These are phyloP conservation scores for Nymphalis c-album DNA, from an alignment of 2,888 invertebrate genomes.

Conservation along the genomic window DNA sequence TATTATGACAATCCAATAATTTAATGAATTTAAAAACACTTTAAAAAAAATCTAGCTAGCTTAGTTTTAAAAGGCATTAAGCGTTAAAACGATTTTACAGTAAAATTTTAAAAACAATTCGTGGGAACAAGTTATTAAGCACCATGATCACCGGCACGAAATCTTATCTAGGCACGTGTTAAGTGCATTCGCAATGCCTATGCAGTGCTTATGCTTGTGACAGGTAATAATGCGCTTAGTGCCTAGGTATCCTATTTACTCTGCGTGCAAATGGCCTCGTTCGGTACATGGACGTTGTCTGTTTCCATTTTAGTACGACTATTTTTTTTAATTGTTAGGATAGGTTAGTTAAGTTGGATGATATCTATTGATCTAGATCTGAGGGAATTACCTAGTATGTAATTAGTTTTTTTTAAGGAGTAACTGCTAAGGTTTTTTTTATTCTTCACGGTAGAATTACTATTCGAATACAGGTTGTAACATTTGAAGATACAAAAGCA, in stretches of 20 bases:
- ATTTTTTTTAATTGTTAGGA: not conserved
- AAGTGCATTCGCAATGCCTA: constrained; percentile 30
- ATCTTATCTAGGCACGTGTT: constrained; percentile 28
- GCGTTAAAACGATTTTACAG: too few species aligned
- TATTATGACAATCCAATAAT: too few species aligned
- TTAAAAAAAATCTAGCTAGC: not conserved
- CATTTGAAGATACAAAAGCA: too few species aligned
- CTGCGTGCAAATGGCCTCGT: constrained; percentile 16
- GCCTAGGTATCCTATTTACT: constrained; percentile 26
- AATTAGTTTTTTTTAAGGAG: too few species aligned
- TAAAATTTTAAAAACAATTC: not conserved
- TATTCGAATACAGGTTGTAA: too few species aligned
- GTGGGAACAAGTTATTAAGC: constrained; percentile 17
- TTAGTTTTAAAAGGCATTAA: not conserved
- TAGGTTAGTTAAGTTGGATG: not conserved
- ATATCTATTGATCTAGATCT: too few species aligned
- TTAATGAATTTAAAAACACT: too few species aligned
- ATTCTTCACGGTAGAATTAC: too few species aligned
- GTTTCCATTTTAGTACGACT: constrained; percentile 22
- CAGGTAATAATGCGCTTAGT: constrained; percentile 38
- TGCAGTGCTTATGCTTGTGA: constrained; percentile 29
- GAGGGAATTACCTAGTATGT: too few species aligned
- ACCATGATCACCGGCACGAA: not conserved
- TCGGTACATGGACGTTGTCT: constrained; percentile 4
- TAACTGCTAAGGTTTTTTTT: too few species aligned